Evolutionary conservation across 2,113 vertebrate species (phyloP), one percentile per base, ranked within the genome.

Genomic region (Eupsittula cactorum): DNA sequence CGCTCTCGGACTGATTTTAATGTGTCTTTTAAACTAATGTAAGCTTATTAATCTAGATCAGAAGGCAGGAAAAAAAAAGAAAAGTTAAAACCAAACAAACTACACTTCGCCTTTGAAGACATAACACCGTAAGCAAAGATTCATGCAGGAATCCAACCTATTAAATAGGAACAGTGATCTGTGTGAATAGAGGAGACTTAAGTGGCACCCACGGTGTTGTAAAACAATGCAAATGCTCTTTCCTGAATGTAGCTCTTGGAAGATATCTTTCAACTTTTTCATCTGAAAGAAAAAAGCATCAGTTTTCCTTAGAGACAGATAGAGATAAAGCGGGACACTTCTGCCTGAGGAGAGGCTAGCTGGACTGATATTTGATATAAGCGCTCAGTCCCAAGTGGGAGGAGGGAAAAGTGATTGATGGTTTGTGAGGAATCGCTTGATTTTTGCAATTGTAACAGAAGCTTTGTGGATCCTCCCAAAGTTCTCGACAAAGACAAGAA

Each of bases 381-480:
- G 75, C 0, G 3, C 79, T 96, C 46, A 13, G 84, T 89, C 95
- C 94, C 93, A 90, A 90, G 84, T 82, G 94, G 86, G 90, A 96
- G 90, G 92, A 96, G 92, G 63, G 82, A 93, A 68, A 73, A 50
- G 78, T 97, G 95, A 95, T 96, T 95, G 93, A 97, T 96, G 93
- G 78, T 94, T 96, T 44, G 13, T 59, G 82, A 82, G 88, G 73
- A 60, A 29, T 52, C 74, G 86, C 60, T 93, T 83, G 86, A 86
- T 85, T 97, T 64, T 60, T 67, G 65, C 83, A 44, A 44, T 89
- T 94, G 93, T 96, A 96, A 93, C 50, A 86, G 64, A 65, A 94
- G 83, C 82, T 71, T 86, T 84, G 86, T 81, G 79, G 91, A 91
- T 81, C 94, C 86, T 95, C 96, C 79, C 88, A 65, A 88, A 91